A percentile compares a stretch with the other conserved stretches of the same genome.
phyloP scores from a whole-genome alignment of 2,797 vertebrate genomes.

The Tarsius wallacei region DNA sequence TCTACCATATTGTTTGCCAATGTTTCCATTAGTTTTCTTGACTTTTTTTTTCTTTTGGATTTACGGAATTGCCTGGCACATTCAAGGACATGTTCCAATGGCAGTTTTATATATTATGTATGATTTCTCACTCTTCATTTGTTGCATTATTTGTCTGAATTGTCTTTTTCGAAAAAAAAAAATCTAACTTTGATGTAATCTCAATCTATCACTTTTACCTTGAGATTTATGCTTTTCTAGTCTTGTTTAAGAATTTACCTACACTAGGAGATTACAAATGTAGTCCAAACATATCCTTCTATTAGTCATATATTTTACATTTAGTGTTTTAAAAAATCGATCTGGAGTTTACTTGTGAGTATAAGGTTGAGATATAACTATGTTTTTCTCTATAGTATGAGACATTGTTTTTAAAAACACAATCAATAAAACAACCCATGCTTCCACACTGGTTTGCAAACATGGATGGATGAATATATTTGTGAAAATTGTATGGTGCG shows the following conservation, averaged over 20 bases:
- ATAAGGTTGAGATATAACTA: background rate
- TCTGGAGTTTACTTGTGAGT: background rate
- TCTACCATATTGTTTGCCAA: background rate
- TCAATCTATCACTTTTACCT: background rate
- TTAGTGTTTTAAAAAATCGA: background rate
- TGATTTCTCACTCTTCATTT: too few relatives aligned
- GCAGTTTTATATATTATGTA: background rate
- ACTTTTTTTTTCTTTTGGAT: background rate
- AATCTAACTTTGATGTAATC: background rate
- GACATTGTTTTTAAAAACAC: too few relatives aligned
- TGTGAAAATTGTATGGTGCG: accelerated
- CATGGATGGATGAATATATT: accelerated
- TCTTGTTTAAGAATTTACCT: background rate
- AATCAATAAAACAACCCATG: accelerated
- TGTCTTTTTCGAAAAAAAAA: background rate
- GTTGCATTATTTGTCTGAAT: background rate
- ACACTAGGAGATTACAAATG: background rate
- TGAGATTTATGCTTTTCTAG: background rate
- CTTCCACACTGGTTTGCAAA: accelerated
- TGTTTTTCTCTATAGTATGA: background rate
- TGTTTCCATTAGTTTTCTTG: accelerated
- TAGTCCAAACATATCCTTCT: accelerated
- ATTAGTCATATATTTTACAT: background rate
- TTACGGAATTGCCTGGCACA: accelerated
- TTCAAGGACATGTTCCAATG: accelerated